Conservation (phyloP, 37 sponge, comb jelly and placozoan genomes). For the Haliclona indistincta region DNA sequence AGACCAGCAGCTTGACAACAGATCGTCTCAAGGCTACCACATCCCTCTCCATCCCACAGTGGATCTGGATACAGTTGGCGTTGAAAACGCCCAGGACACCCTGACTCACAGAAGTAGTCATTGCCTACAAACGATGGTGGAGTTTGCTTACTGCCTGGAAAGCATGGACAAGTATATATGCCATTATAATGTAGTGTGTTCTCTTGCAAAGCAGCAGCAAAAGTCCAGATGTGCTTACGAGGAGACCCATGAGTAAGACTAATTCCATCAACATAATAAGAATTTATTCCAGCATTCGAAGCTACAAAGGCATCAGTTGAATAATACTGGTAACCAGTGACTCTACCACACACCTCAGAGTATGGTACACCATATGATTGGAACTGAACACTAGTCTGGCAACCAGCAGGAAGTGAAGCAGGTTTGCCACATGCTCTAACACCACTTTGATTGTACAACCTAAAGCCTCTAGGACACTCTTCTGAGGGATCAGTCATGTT, state of each 20-base stretch:
- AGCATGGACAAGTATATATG: too few species aligned
- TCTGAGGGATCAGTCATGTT: constrained; percentile 23
- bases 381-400: not conserved
- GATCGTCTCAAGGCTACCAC: constrained; percentile 2
- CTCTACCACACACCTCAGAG: constrained; percentile 28
- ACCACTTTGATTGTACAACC: not conserved
- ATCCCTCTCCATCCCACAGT: constrained; percentile 10
- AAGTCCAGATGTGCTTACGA: constrained; percentile 35
- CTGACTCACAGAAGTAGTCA: constrained; percentile 6
- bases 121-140: constrained; percentile 4
- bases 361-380: constrained; percentile 1
- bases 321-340: not conserved
- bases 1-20: constrained; percentile 7
- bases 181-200: not conserved
- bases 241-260: constrained; percentile 23
- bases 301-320: not conserved
- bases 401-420: not conserved
- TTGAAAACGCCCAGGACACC: not conserved
- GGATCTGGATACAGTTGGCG: constrained; percentile 2
- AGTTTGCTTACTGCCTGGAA: not conserved
- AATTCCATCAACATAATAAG: constrained; percentile 28
- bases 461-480: constrained; percentile 1
- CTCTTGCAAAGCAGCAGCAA: not conserved
- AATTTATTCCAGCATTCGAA: not conserved
- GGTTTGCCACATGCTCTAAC: constrained; percentile 19